phyloP scores from a whole-genome alignment of 2,797 vertebrate genomes.

The Leptatherina wallacei region DNA sequence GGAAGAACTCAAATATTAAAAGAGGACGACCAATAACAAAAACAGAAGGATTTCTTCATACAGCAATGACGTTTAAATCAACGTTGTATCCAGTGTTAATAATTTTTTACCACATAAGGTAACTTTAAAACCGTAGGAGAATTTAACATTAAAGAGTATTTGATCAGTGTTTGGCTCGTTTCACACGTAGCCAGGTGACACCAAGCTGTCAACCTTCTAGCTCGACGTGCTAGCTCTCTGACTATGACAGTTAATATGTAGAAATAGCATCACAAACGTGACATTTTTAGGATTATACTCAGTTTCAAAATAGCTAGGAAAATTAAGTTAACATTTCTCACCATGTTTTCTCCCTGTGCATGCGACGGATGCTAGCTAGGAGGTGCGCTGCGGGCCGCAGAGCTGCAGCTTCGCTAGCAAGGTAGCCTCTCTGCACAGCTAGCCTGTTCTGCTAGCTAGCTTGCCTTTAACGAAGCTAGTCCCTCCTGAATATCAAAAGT shows the following conservation, averaged over 20 bases:
- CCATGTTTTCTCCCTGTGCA: constrained; percentile 67
- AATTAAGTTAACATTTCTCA: constrained; percentile 27
- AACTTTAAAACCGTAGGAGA: not conserved
- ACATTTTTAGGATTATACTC: not conserved
- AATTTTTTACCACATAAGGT: not conserved
- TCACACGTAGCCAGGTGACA: constrained; percentile 34
- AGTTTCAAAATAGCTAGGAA: accelerated
- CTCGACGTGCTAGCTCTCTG: constrained; percentile 17
- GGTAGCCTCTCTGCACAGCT: constrained; percentile 47
- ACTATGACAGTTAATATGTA: not conserved
- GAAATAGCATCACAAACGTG: not conserved
- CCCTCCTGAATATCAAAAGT: constrained; percentile 44
- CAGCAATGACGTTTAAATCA: not conserved
- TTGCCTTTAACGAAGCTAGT: constrained; percentile 49
- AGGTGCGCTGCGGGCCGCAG: constrained; percentile 57
- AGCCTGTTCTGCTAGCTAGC: constrained; percentile 41
- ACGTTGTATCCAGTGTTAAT: not conserved
- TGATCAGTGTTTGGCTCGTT: not conserved
- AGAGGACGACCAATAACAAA: not conserved
- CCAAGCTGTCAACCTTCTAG: constrained; percentile 32
- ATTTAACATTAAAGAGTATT: too few species aligned
- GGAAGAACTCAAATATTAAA: not conserved
- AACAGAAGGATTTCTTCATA: not conserved
- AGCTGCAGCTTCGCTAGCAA: constrained; percentile 41
- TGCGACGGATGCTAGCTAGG: constrained; percentile 47